Evolutionary conservation across 1,140 invertebrate genomes (phyloP), one percentile per base, ranked within the genome.

Genomic region (Sinonovacula constricta): DNA sequence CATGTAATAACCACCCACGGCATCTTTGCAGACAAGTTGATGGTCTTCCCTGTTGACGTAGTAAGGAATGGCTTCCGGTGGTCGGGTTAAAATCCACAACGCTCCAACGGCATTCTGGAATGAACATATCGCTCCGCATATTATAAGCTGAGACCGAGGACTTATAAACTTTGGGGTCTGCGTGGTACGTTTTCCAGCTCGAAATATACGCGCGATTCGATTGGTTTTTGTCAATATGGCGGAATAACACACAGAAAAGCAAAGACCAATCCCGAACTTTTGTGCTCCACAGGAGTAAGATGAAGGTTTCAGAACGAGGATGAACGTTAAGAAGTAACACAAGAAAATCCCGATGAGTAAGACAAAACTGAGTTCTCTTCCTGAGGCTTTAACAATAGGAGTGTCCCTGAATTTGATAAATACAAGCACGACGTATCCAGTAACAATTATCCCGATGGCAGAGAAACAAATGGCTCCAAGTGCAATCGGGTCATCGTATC

Each of bases 161-260:
- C 96, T 97, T 81, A 98, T 98, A 89, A 98, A 96, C 26, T 94
- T 95, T 7, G 97, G 97, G 72, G 96, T 92, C 87, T 96, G 95
- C 0, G 96, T 95, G 7, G 96, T 97, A 76, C 95, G 94, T 88
- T 96, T 96, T 2, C 93, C 93, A 5, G 93, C 92, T 88, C 94
- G 93, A 87, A 95, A 95, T 63, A 95, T 95, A 65, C 95, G 88
- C 3, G 94, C 94, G 60, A 95, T 94, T 33, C 95, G 90, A 90
- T 95, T 95, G 2, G 95, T 95, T 91, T 95, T 95, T 34, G 94
- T 95, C 33, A 95, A 92, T 76, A 95, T 94, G 36, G 95, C 94
- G 33, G 94, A 93, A 85, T 95, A 95, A 82, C 94, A 94, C 26
- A 95, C 92, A 63, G 93, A 93, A 57, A 95, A 91, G 72, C 94